Evolutionary conservation across 2,113 vertebrate genomes (phyloP), one percentile per base, ranked within the genome.

Genomic region (Nothobranchius kuhntae): DNA sequence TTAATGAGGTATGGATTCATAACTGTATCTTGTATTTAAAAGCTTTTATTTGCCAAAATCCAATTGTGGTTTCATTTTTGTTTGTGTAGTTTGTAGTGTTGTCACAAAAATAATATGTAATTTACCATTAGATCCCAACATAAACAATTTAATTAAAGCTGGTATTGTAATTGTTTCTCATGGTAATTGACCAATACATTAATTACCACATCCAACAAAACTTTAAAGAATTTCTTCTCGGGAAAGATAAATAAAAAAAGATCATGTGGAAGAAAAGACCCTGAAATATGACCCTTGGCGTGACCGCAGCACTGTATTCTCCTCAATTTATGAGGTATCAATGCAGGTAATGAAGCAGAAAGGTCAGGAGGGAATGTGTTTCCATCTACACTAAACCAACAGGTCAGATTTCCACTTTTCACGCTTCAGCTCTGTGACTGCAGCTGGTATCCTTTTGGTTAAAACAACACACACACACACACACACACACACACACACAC

Each of bases 371-470:
- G 30, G 72, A 64, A 82, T 83, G 78, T 87, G 79, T 78, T 83
- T 80, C 84, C 68, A 90, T 89, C 81, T 51, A 57, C 73, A 64
- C 65, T 83, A 86, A 91, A 87, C 73, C 85, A 82, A 82, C 83
- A 87, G 87, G 87, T 88, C 80, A 82, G 46, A 76, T 87, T 88
- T 73, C 83, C 85, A 86, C 81, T 88, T 88, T 86, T 82, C 80
- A 88, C 54, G 52, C 78, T 75, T 77, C 70, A 53, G 79, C 73
- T 70, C 81, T 77, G 84, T 79, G 83, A 81, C 88, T 63, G 81
- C 88, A 90, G 75, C 87, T 91, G 88, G 12, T 86, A 87, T 82
- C 86, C 81, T 82, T 65, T 65, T 67, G 78, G 65, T 84, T 84
- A 88, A 87, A 89, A 85, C 84, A 87, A 87, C 79, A 80, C 85